Evolutionary conservation across 1,140 invertebrate species (phyloP), one percentile per base, ranked within the genome.

Genomic region (Drosophila sp.): DNA sequence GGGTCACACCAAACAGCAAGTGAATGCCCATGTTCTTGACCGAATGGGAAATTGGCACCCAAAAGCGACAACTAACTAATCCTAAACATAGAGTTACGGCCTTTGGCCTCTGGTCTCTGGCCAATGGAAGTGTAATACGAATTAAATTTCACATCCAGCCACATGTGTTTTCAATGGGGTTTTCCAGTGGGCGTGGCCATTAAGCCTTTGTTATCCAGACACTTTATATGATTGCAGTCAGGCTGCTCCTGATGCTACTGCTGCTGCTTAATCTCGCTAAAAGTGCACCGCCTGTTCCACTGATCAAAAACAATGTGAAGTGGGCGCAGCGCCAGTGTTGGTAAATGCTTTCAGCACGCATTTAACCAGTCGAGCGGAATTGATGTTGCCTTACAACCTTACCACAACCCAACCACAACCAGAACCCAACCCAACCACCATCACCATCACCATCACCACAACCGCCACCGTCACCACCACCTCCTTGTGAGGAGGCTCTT

Each of bases 191-290:
- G 69, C 62, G 72, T 64, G 48, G 40, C 48, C 32, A 1, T 18
- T 46, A 65, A 76, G 34, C 62, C 66, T 21, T n/a, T 8, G 11
- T 6, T 21, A 40, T 8, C 14, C 29, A 58, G 51, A 58, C 82
- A 89, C 83, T 89, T 72, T 89, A 76, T 69, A 58, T 89, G 83
- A 87, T 87, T 87, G 83, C 79, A 73, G 56, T 41, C 56, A 45
- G 16, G 5, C 18, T 38, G 16, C 21, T 29, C 27, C 4, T 36
- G n/a, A 5, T 43, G 14, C 14, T 16, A 14, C 14, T 53, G 46
- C n/a, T 50, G 46, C 21, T 48, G 32, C 75, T 81, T 67, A 72
- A 87, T 86, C 56, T 78, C 41, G 72, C 83, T 72, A 71, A 66
- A 65, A 78, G 72, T 67, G 67, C 82, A 76, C 57, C 25, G 29